Evolutionary conservation across 2,888 invertebrate genomes (phyloP), one percentile per base, ranked within the genome.

Genomic region (Cephus nigrinus): DNA sequence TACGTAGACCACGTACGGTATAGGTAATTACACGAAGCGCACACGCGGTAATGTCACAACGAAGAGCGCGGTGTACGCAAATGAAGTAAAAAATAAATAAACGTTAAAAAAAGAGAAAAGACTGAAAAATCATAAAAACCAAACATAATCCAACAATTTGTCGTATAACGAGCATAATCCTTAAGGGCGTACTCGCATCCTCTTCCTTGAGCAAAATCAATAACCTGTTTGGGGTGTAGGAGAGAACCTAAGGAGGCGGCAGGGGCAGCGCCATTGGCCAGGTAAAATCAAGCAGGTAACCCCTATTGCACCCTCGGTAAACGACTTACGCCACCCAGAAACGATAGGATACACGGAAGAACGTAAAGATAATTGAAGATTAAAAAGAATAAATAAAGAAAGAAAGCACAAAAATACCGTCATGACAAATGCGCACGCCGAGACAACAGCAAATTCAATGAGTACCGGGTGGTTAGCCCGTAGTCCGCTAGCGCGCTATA

Each of bases 131-230:
- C 23, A 55, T 55, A 55, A 55, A 40, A 23, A 23, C 2, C 55
- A 23, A 23, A 9, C 9, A 23, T 23, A 55, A 55, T 55, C 55
- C 55, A 55, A 55, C 55, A 55, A 55, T 55, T 55, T 55, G 9
- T 23, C 55, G 55, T 55, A 55, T 55, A 23, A 55, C 55, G 55
- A 55, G 55, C 23, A 83, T 84, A 83, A 69, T 81, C 86, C 81
- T 83, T 69, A 77, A 86, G 86, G 86, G 88, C 86, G 86, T 87
- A 84, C 85, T 55, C 55, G 55, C 55, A 55, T 55, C 55, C 88
- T 88, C 88, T 88, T 88, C 88, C 87, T 88, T 86, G 84, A 84
- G 86, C 84, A 88, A 88, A 88, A 88, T 88, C 88, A 88, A 88
- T 88, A 88, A 88, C 88, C 88, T 87, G 88, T 88, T 87, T 86